A percentile compares a stretch with the other conserved stretches of the same genome.
Conservation (phyloP, 2,888 invertebrate species). For the Pristionchus exspectatus region DNA sequence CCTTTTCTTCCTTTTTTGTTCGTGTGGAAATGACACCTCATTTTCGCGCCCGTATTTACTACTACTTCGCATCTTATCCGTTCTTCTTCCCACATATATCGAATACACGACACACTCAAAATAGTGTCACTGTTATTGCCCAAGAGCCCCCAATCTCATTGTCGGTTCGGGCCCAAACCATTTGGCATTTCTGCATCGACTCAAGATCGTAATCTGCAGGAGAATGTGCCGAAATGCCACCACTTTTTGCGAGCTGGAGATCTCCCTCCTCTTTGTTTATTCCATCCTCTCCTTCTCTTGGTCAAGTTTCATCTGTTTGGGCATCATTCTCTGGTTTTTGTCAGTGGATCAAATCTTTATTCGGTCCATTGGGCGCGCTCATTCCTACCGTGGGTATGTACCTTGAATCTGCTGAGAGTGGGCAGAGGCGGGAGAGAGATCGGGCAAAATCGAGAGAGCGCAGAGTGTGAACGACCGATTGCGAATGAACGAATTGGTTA, state of each 20-base stretch:
- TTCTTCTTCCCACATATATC: background rate
- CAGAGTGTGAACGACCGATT: background rate
- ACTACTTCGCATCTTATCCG: background rate
- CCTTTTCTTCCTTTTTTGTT: constrained; percentile 8
- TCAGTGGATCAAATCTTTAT: constrained; percentile 9
- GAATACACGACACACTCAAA: background rate
- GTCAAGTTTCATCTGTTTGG: constrained; percentile 19
- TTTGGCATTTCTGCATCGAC: background rate
- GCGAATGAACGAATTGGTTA: background rate
- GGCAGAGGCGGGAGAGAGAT: background rate
- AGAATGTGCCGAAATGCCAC: background rate
- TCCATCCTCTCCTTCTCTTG: background rate
- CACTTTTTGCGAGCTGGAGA: background rate
- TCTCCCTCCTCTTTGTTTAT: background rate
- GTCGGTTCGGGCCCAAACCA: too few relatives aligned
- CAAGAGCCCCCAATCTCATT: background rate
- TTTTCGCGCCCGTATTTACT: background rate
- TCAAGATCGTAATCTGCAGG: background rate
- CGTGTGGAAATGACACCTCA: background rate
- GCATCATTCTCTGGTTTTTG: background rate
- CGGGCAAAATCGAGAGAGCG: background rate
- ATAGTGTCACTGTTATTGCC: background rate
- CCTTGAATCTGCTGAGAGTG: background rate
- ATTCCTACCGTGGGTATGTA: background rate
- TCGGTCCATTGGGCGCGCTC: background rate